Conservation (phyloP, 2,888 invertebrate species). For the Drosophila rubida region DNA sequence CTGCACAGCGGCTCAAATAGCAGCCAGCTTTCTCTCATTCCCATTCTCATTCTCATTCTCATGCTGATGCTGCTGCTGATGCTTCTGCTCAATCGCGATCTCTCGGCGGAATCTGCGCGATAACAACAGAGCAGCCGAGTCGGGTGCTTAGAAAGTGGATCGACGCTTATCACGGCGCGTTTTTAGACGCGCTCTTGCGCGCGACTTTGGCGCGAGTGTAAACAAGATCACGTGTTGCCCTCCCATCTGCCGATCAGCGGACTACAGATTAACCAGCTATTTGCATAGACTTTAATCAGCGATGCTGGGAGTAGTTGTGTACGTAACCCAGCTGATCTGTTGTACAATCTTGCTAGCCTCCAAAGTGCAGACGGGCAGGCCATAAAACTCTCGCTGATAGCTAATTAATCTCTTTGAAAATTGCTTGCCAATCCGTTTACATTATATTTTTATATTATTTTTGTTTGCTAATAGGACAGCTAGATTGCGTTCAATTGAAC, state of each 20-base stretch:
- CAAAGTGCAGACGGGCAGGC: background rate
- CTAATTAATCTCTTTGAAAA: background rate
- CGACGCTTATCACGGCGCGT: constrained; percentile 47
- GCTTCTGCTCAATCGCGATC: background rate
- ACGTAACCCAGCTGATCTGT: background rate
- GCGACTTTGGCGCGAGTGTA: constrained; percentile 47
- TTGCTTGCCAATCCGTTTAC: background rate
- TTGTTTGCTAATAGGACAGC: background rate
- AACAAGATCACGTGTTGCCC: constrained; percentile 65
- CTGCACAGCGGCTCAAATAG: constrained; percentile 49
- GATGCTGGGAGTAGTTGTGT: background rate
- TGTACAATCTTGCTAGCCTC: background rate
- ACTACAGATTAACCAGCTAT: background rate
- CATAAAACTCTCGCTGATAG: background rate
- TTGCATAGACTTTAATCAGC: background rate
- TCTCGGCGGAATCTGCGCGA: background rate
- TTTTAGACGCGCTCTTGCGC: constrained; percentile 48
- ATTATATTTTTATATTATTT: background rate
- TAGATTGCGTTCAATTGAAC: background rate
- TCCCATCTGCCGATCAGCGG: constrained; percentile 12
- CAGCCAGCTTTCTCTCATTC: background rate
- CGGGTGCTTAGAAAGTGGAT: constrained; percentile 36
- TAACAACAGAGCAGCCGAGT: background rate
- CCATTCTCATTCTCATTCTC: too few species aligned
- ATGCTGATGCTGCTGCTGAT: too few species aligned